Conservation (phyloP, 2,113 vertebrate species). For the Phalacrocorax aristotelis region DNA sequence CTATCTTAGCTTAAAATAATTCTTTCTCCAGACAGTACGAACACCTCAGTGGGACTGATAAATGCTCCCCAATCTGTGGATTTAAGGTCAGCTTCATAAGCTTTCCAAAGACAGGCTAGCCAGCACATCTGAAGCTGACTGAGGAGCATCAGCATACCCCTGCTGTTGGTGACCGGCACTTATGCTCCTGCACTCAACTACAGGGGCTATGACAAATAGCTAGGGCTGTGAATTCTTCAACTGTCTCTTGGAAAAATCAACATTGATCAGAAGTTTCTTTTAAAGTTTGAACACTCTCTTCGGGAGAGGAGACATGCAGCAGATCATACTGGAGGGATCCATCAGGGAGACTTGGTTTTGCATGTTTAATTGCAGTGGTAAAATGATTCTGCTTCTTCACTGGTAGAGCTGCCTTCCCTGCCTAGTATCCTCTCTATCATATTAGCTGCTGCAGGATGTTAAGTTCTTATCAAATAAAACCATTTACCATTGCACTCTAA, state of each 20-base stretch:
- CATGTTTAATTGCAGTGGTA: neutral
- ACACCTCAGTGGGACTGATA: neutral
- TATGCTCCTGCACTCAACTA: neutral
- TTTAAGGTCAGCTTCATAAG: neutral
- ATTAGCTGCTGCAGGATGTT: neutral
- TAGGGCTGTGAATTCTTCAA: neutral
- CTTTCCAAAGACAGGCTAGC: neutral
- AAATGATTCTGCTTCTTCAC: neutral
- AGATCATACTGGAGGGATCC: neutral
- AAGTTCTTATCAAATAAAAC: slow-evolving; percentile 15
- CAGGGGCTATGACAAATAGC: neutral
- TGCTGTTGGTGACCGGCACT: neutral
- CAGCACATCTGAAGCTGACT: neutral
- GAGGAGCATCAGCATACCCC: neutral
- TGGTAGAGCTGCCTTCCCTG: neutral
- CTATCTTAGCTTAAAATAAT: neutral
- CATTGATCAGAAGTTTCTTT: neutral
- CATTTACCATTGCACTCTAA: slow-evolving; percentile 8
- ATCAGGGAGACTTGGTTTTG: neutral
- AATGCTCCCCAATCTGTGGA: neutral
- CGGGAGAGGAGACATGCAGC: neutral
- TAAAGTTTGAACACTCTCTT: neutral
- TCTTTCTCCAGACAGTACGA: neutral
- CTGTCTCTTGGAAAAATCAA: neutral
- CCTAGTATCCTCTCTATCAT: neutral